Conservation (phyloP, 2,888 invertebrate genomes). For the Drosophila formosana region DNA sequence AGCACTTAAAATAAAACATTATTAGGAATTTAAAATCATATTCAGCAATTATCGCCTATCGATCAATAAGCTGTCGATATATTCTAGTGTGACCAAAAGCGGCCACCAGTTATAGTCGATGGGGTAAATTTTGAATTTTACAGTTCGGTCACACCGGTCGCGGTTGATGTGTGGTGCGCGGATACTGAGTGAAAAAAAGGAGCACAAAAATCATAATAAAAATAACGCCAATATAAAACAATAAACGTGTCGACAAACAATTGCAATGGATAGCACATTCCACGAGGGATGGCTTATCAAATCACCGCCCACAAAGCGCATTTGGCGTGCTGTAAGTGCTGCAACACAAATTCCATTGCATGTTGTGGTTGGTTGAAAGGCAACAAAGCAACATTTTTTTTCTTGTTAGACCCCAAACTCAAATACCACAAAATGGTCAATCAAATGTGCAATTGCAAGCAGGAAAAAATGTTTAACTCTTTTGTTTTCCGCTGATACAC, state of each 20-base stretch:
- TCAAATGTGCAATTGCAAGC: constrained; percentile 49
- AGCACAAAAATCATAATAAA: constrained; percentile 22
- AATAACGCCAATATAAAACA: constrained; percentile 2
- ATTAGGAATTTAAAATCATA: background rate
- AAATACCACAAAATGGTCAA: constrained; percentile 53
- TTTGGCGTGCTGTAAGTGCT: constrained; percentile 95
- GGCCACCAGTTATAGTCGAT: background rate
- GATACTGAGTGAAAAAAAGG: constrained; percentile 42
- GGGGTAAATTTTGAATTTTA: background rate
- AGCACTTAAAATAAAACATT: no score
- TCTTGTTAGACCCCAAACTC: constrained; percentile 22
- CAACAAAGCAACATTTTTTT: constrained; percentile 25
- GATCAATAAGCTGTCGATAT: background rate
- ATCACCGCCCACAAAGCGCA: constrained; percentile 96
- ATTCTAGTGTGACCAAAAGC: background rate
- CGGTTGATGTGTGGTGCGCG: constrained; percentile 33
- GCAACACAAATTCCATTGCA: constrained; percentile 5
- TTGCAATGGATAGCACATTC: constrained; percentile 70
- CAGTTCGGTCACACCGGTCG: constrained; percentile 3
- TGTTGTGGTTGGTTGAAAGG: background rate
- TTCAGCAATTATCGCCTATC: background rate
- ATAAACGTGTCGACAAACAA: constrained; percentile 22
- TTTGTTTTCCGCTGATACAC: constrained; percentile 24
- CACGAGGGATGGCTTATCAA: constrained; percentile 98
- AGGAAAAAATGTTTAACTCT: constrained; percentile 47